A percentile compares a stretch with the other conserved stretches of the same genome.
Conservation (phyloP, 2,113 vertebrate genomes). For the Callipepla californica region DNA sequence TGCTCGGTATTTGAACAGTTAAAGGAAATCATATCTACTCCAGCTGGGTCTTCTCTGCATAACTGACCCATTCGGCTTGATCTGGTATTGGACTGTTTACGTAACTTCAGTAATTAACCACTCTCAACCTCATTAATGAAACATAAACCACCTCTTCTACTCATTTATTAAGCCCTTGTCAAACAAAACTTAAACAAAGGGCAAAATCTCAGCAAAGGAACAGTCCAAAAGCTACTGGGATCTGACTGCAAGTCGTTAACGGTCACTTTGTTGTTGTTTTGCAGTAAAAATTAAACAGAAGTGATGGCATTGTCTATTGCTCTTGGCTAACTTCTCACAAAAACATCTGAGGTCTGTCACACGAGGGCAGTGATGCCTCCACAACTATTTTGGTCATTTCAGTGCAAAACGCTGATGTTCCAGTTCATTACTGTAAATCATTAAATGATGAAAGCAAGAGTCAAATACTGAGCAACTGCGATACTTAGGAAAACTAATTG, state of each 20-base stretch:
- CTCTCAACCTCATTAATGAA: constrained; percentile 86
- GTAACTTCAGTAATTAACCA: constrained; percentile 82
- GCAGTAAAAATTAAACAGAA: constrained; percentile 64
- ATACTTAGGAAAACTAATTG: constrained; percentile 51
- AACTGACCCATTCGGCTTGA: constrained; percentile 79
- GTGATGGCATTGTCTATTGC: constrained; percentile 65
- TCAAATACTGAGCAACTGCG: constrained; percentile 44
- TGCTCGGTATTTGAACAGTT: constrained; percentile 64
- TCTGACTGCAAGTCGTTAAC: constrained; percentile 55
- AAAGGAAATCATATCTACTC: constrained; percentile 74
- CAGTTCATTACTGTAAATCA: constrained; percentile 70
- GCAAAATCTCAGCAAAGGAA: constrained; percentile 72
- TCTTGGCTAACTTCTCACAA: constrained; percentile 63
- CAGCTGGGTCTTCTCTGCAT: constrained; percentile 81
- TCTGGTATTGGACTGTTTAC: constrained; percentile 81
- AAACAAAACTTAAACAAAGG: constrained; percentile 82
- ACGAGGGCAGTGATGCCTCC: constrained; percentile 57
- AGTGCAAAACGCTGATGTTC: constrained; percentile 64
- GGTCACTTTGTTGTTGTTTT: constrained; percentile 72
- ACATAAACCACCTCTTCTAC: constrained; percentile 82
- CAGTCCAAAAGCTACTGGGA: constrained; percentile 66
- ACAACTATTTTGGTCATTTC: constrained; percentile 59
- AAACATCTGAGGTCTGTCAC: constrained; percentile 72
- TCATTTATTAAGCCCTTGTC: constrained; percentile 83
- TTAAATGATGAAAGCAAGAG: constrained; percentile 69